Base-by-base conservation (phyloP, 2,888 invertebrate species). In the Acleris cristana region DNA sequence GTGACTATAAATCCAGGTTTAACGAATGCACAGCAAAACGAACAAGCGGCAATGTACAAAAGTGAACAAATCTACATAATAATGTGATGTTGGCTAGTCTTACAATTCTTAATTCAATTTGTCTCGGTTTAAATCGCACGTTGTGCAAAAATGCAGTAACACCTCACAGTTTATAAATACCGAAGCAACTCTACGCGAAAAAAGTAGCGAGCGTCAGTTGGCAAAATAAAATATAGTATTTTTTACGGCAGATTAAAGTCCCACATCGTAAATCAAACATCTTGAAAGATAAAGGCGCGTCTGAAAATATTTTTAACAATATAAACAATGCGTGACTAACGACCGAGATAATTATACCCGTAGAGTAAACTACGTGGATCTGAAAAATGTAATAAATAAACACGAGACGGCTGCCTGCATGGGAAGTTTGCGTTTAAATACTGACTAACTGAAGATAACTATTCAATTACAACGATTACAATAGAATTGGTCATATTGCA, bases 251-350 rank as follows among this genome's bases (percentile, higher is more conserved):
- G 40, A 48, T 48, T 48, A n/a, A 48, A 48, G n/a, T 48, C n/a
- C 48, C 18, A 34, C 40, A 30, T 51, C 58, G 45, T 64, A 64
- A 44, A 48, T n/a, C 18, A n/a, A 48, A 48, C 48, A 45, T 57
- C 26, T 49, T 51, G 12, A 58, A 53, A 65, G 65, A 65, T 65
- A 65, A 61, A 34, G 26, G 34, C 19, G 14, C 16, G 48, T 54
- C 49, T 48, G 53, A 45, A 65, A 52, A 53, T 65, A 65, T 54
- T n/a, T 48, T 40, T 45, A 56, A 34, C 23, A 49, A 49, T 54
- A 64, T 62, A 66, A 59, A 68, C 67, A 59, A 12, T 67, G 61
- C 19, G 52, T 52, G 60, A 65, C 51, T 65, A 65, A 65, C 30
- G 18, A 30, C 40, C 60, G 51, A 40, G 23, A 53, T 65, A 57